These are phyloP conservation scores for Ceratosolen fusciceps DNA, from an alignment of 1,140 invertebrate species.

Conservation along the genomic window DNA sequence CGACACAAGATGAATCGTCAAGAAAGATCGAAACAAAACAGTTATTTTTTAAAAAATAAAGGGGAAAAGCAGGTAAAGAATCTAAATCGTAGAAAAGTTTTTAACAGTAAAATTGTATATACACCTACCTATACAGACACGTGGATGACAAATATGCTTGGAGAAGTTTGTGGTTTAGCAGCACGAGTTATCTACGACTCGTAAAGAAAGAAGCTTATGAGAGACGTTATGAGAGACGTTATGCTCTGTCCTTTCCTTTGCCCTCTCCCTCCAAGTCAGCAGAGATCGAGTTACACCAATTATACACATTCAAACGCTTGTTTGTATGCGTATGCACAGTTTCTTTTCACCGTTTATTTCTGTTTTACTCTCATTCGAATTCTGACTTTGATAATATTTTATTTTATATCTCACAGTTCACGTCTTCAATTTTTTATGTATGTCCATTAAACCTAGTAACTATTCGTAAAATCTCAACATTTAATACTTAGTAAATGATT, in stretches of 20 bases:
- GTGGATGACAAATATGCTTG: neutral
- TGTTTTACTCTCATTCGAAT: too few relatives aligned
- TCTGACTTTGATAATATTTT: neutral
- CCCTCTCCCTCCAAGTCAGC: neutral
- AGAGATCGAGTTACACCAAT: too few relatives aligned
- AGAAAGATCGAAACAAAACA: neutral
- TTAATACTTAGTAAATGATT: too few relatives aligned
- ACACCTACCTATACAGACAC: neutral
- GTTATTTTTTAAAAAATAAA: neutral
- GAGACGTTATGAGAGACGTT: slow-evolving; percentile 62
- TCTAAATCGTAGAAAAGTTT: slow-evolving; percentile 17
- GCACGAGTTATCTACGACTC: slow-evolving; percentile 66
- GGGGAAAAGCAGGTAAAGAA: slow-evolving; percentile 42
- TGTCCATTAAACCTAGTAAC: too few relatives aligned
- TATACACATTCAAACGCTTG: too few relatives aligned
- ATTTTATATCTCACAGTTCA: slow-evolving; percentile 57
- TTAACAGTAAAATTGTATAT: neutral
- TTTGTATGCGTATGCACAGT: too few relatives aligned
- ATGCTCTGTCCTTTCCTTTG: slow-evolving; percentile 41
- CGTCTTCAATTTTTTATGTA: slow-evolving; percentile 60
- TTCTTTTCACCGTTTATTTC: neutral
- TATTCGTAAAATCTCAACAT: slow-evolving; percentile 28
- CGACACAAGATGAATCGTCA: neutral
- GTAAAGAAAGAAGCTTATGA: slow-evolving; percentile 72
- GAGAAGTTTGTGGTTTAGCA: slow-evolving; percentile 49